phyloP scores from a whole-genome alignment of 2,888 invertebrate genomes.

The Oscheius sp. region DNA sequence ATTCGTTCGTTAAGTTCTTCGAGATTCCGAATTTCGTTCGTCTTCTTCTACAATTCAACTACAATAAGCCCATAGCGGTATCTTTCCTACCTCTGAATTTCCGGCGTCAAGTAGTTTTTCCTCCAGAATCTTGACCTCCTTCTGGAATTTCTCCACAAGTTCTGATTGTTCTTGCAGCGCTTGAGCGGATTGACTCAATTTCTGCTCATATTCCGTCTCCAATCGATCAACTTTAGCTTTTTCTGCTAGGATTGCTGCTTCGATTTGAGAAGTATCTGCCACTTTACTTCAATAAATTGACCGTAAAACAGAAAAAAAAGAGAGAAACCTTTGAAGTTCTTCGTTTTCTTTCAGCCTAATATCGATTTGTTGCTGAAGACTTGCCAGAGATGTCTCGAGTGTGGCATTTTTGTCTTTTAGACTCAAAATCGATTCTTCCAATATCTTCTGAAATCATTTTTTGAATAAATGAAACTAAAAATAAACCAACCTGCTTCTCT shows the following conservation, averaged over 20 bases:
- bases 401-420: neutral
- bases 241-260: neutral
- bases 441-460: neutral
- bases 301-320: neutral
- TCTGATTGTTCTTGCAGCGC: neutral
- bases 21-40: slow-evolving; percentile 41
- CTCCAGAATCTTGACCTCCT: neutral
- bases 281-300: neutral
- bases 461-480: too few species aligned
- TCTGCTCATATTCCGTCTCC: neutral
- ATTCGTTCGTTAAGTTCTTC: slow-evolving; percentile 49
- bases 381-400: neutral
- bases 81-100: neutral
- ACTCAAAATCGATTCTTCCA: neutral
- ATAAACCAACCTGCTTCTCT: neutral
- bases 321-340: neutral
- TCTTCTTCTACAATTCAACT: slow-evolving; percentile 21
- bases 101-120: neutral
- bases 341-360: neutral
- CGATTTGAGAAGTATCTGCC: neutral
- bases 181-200: neutral
- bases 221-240: neutral
- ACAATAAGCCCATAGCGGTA: neutral
- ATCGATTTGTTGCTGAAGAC: neutral
- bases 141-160: neutral